These are phyloP conservation scores for Amiota mariae DNA, from an alignment of 2,888 invertebrate genomes.

Conservation along the genomic window DNA sequence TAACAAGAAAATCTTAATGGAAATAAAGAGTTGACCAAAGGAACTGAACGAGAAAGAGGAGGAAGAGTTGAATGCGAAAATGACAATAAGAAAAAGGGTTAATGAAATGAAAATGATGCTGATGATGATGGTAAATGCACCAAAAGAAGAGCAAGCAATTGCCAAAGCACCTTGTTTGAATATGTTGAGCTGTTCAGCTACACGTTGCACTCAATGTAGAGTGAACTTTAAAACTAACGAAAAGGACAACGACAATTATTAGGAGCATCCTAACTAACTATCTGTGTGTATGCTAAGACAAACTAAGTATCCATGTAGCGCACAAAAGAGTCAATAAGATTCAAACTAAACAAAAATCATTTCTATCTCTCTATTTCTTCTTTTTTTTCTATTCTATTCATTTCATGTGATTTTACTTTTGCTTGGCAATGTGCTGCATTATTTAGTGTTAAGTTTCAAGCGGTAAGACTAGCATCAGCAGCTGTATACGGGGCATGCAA, in stretches of 20 bases:
- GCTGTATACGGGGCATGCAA: background rate
- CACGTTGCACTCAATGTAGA: too few species aligned
- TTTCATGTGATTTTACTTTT: constrained; percentile 36
- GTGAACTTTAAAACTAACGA: too few species aligned
- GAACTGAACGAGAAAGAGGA: background rate
- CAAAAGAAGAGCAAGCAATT: constrained; percentile 20
- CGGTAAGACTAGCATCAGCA: constrained; percentile 32
- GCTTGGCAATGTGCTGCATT: constrained; percentile 62
- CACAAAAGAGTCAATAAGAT: too few species aligned
- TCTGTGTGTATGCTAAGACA: too few species aligned
- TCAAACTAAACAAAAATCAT: too few species aligned
- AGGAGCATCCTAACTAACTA: too few species aligned
- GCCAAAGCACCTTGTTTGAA: too few species aligned
- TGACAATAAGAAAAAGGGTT: background rate
- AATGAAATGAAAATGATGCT: background rate
- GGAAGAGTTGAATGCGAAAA: background rate
- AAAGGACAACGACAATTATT: too few species aligned
- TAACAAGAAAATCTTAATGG: background rate
- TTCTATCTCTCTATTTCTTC: too few species aligned
- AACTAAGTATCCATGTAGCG: too few species aligned
- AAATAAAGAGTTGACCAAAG: constrained; percentile 1
- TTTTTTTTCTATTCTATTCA: background rate
- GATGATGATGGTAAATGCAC: constrained; percentile 25
- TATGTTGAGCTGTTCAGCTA: too few species aligned
- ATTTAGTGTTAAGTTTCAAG: constrained; percentile 48